These are phyloP conservation scores for Stenolophus ochropezus DNA, from an alignment of 2,888 invertebrate genomes.

Conservation along the genomic window DNA sequence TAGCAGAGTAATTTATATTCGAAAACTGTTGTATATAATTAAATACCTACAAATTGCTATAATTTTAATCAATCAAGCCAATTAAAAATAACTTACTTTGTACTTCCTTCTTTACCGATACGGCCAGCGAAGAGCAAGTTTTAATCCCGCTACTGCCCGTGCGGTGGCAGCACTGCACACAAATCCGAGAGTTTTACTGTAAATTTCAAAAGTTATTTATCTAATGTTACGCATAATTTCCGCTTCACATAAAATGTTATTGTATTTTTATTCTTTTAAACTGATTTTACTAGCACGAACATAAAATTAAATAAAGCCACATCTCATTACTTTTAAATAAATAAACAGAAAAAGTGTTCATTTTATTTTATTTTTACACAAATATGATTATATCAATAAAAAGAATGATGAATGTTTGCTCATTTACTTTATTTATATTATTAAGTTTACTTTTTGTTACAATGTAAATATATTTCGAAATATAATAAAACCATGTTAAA, in stretches of 20 bases:
- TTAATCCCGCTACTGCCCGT: background rate
- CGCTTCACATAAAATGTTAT: conserved; percentile 37
- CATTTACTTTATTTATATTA: background rate
- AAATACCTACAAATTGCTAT: conserved; percentile 71
- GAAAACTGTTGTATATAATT: conserved; percentile 67
- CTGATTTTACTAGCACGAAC: conserved; percentile 6
- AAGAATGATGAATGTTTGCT: background rate
- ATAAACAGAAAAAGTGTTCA: conserved; percentile 2
- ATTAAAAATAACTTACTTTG: conserved; percentile 59
- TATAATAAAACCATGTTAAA: background rate
- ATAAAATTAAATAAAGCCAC: background rate
- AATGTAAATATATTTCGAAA: background rate
- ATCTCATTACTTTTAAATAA: conserved; percentile 27
- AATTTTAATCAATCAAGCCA: conserved; percentile 71
- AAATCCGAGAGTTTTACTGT: background rate
- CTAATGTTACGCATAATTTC: conserved; percentile 34
- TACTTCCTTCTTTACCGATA: conserved; percentile 61
- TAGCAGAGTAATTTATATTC: conserved; percentile 46
- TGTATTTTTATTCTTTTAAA: conserved; percentile 20
- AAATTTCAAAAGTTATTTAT: conserved; percentile 15
- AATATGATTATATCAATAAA: conserved; percentile 9
- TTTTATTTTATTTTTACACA: conserved; percentile 21
- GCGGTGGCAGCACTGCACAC: conserved; percentile 26
- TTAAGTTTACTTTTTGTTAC: background rate
- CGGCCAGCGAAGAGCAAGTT: background rate